A percentile compares a stretch with the other conserved stretches of the same genome.
Evolutionary conservation across 2,797 vertebrate species (phyloP).

Genomic region (Benthosema pterotum): DNA sequence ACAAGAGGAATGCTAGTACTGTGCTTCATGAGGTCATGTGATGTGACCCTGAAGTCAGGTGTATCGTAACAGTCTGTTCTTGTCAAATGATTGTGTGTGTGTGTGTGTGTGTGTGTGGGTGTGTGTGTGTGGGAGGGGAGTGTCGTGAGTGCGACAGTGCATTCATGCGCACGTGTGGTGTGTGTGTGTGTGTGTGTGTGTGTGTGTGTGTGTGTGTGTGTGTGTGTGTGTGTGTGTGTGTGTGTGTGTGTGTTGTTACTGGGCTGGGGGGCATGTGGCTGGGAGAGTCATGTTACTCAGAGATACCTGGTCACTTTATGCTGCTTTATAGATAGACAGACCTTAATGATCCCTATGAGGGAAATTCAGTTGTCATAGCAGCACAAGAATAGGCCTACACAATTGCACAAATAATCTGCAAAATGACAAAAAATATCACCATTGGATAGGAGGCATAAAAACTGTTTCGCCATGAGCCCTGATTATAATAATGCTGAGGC

Average conservation of each 20-base stretch:
- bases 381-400: no score
- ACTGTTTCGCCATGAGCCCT: no score
- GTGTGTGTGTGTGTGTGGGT: slow-evolving; percentile 30
- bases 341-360: not conserved
- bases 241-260: slow-evolving; percentile 15
- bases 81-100: not conserved
- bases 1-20: no score
- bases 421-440: not conserved
- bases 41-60: no score
- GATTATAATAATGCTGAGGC: not conserved
- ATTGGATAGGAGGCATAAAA: no score
- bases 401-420: not conserved
- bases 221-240: slow-evolving; percentile 16
- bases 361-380: no score
- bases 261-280: slow-evolving; percentile 10
- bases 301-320: slow-evolving; percentile 30
- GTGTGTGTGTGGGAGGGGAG: slow-evolving; percentile 27
- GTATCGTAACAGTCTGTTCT: no score
- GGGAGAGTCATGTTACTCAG: slow-evolving; percentile 48
- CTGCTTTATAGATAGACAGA: slow-evolving; percentile 12
- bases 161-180: no score
- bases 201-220: not conserved
- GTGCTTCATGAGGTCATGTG: no score
- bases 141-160: no score
- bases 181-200: slow-evolving; percentile 25